Percentiles rank a stretch among this genome's conserved stretches.
Conservation (phyloP, 2,888 invertebrate species). For the Heliconius erato region DNA sequence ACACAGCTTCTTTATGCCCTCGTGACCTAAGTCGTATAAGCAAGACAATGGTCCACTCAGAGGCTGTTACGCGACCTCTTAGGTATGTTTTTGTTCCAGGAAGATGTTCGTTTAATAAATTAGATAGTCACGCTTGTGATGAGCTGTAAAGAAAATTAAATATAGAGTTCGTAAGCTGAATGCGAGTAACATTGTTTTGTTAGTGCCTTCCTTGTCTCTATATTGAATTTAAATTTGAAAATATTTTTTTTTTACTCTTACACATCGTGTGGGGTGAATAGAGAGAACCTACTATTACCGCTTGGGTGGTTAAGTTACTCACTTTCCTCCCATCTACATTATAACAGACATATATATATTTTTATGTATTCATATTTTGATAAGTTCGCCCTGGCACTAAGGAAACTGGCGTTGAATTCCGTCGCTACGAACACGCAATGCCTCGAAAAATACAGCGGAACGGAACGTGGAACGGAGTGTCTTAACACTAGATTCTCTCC, state of each 20-base stretch:
- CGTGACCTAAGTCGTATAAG: slow-evolving; percentile 27
- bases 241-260: neutral
- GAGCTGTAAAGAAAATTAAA: slow-evolving; percentile 29
- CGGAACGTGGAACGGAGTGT: too few relatives aligned
- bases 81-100: slow-evolving; percentile 27
- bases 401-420: too few relatives aligned
- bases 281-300: neutral
- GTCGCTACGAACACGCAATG: too few relatives aligned
- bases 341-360: too few relatives aligned
- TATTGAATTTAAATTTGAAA: neutral
- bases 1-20: slow-evolving; percentile 18
- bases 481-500: too few relatives aligned
- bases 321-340: neutral
- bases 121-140: slow-evolving; percentile 28
- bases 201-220: neutral
- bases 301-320: neutral
- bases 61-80: slow-evolving; percentile 27
- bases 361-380: too few relatives aligned
- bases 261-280: neutral
- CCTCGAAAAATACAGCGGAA: too few relatives aligned
- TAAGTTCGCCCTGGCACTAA: too few relatives aligned
- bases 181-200: neutral
- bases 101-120: slow-evolving; percentile 28
- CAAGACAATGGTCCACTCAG: slow-evolving; percentile 25
- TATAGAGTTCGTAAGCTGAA: neutral